Base-by-base conservation (phyloP, 2,888 invertebrate genomes). In the Tipula helvola region DNA sequence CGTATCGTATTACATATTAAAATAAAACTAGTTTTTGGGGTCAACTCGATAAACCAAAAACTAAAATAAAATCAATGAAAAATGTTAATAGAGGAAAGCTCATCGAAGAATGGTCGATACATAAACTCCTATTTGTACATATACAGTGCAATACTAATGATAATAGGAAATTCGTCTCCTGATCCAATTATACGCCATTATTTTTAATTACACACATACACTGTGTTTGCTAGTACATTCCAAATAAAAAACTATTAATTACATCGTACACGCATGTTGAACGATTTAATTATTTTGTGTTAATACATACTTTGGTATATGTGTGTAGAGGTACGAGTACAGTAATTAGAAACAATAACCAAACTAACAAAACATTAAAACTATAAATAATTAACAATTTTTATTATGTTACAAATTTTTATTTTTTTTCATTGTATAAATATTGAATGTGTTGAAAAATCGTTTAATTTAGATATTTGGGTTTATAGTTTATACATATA, bases 371-470 rank as follows among this genome's bases (percentile, higher is more conserved):
- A 71, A 71, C 71, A 71, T 71, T 71, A 71, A 71, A 71, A 71
- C 71, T 71, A 71, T 71, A 71, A 71, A 71, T 71, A 71, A 71
- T 71, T 71, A 71, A 71, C 71, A 71, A 16, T 52, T 71, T 28
- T 71, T 28, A 28, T 71, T 71, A 71, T 71, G 71, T 18, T 71
- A 71, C 28, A 71, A n/a, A 12, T 28, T 71, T 28, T 28, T 28
- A 28, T 28, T 28, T 28, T 28, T 28, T 71, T 71, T 28, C 71
- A 71, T 71, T 71, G 71, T 71, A 28, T 71, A 71, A 71, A 71
- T 71, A 71, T 71, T 71, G 71, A 71, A 71, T 71, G 71, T 71
- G 71, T 71, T 71, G 71, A 71, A 71, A 71, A 71, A 71, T 71
- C 71, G 71, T 71, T 71, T 71, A 71, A 71, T 71, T 71, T 71